Percentiles rank a stretch among this genome's conserved stretches.
Evolutionary conservation across 2,113 vertebrate genomes (phyloP).

Genomic region (Crotophaga sulcirostris): DNA sequence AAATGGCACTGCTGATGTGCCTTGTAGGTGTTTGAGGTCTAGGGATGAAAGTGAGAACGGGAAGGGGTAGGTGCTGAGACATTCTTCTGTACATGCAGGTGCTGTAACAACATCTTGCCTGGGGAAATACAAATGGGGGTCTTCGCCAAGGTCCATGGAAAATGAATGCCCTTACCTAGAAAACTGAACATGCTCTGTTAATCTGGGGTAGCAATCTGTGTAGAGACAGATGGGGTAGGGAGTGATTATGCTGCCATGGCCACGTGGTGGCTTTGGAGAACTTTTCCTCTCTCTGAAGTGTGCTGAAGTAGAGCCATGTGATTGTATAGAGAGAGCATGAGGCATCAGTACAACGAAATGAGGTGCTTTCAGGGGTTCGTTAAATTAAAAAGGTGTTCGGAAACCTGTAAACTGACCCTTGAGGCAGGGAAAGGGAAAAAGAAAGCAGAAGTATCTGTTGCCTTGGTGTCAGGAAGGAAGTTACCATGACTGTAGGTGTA

Average conservation of each 20-base stretch:
- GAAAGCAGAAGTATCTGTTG: neutral
- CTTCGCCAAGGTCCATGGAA: neutral
- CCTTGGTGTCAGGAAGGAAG: fast-evolving
- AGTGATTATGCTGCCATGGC: neutral
- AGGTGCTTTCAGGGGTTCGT: neutral
- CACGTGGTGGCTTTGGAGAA: neutral
- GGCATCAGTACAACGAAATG: neutral
- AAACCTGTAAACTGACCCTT: neutral
- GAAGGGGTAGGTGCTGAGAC: neutral
- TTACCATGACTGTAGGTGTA: neutral
- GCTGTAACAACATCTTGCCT: fast-evolving
- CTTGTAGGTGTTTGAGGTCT: neutral
- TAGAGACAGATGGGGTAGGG: neutral
- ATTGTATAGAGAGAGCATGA: neutral
- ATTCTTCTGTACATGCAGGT: neutral
- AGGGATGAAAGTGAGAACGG: neutral
- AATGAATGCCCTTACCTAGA: neutral
- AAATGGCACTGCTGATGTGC: neutral
- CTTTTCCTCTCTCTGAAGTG: neutral
- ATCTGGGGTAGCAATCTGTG: neutral
- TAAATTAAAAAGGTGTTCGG: neutral
- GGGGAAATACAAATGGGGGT: neutral
- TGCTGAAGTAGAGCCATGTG: neutral
- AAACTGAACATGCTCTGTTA: neutral
- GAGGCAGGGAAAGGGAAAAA: neutral